phyloP scores from a whole-genome alignment of 2,888 invertebrate genomes.

The Vannuccia rotundouncinata region DNA sequence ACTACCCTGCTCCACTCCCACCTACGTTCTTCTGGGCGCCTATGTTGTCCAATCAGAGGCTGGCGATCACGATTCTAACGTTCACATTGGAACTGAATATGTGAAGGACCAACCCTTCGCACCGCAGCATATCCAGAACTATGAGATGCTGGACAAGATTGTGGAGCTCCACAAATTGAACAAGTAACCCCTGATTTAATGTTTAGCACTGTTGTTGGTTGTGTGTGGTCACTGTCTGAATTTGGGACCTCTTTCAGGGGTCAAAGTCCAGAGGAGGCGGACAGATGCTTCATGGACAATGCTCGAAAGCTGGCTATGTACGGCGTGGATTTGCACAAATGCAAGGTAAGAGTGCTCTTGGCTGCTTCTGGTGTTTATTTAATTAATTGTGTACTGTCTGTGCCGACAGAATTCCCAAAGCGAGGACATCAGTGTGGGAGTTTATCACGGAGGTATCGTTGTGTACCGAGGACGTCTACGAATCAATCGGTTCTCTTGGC shows the following conservation, averaged over 20 bases:
- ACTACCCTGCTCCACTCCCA: constrained; percentile 90
- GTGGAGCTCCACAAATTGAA: constrained; percentile 77
- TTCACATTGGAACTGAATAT: constrained; percentile 61
- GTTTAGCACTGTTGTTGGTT: too few relatives aligned
- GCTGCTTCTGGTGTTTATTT: background rate
- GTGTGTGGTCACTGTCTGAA: too few relatives aligned
- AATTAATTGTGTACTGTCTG: background rate
- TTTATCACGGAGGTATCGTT: constrained; percentile 90
- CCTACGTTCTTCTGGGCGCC: constrained; percentile 86
- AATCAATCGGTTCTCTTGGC: constrained; percentile 97
- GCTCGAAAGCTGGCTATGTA: constrained; percentile 98
- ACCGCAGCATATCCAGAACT: constrained; percentile 69
- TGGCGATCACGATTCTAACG: constrained; percentile 75
- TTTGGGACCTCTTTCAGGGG: too few relatives aligned
- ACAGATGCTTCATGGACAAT: constrained; percentile 91
- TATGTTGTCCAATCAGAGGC: constrained; percentile 88
- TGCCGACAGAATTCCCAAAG: constrained; percentile 73
- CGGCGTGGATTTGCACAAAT: constrained; percentile 92
- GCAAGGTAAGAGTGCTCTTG: constrained; percentile 58
- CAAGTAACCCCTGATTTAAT: too few relatives aligned
- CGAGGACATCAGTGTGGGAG: constrained; percentile 88
- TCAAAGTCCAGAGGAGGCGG: constrained; percentile 93
- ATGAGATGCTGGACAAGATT: constrained; percentile 86
- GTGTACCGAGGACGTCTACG: constrained; percentile 87
- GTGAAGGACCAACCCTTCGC: constrained; percentile 85